These are phyloP conservation scores for Caloenas nicobarica DNA, from an alignment of 2,113 vertebrate genomes.

Conservation along the genomic window DNA sequence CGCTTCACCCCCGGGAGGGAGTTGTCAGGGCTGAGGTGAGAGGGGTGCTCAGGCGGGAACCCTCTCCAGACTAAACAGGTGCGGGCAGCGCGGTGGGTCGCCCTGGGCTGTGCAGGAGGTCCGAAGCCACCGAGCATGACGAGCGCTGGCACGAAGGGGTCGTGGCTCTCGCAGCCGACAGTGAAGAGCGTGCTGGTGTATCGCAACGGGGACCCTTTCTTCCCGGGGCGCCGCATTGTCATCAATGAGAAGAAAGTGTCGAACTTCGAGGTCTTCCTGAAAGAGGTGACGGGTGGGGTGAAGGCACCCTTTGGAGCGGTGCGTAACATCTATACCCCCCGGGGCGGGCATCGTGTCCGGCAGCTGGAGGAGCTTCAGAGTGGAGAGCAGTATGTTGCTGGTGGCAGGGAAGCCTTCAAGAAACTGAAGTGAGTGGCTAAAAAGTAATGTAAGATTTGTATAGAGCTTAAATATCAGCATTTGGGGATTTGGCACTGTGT, in stretches of 20 bases:
- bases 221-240: conserved; percentile 88
- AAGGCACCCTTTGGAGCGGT: conserved; percentile 92
- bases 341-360: conserved; percentile 85
- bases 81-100: neutral
- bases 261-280: conserved; percentile 90
- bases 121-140: conserved; percentile 32
- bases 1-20: neutral
- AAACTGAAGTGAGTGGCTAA: conserved; percentile 88
- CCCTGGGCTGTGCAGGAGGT: neutral
- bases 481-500: neutral
- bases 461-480: neutral
- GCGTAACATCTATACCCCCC: conserved; percentile 92
- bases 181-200: conserved; percentile 93
- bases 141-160: conserved; percentile 69
- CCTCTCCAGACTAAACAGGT: neutral
- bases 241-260: conserved; percentile 89
- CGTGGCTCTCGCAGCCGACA: conserved; percentile 85
- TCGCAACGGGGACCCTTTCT: conserved; percentile 93
- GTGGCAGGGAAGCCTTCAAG: conserved; percentile 92
- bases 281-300: conserved; percentile 89
- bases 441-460: neutral
- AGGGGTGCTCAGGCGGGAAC: neutral
- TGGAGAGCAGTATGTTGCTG: conserved; percentile 95
- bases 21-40: neutral
- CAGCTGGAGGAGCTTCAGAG: conserved; percentile 86